phyloP scores from a whole-genome alignment of 1,140 invertebrate genomes.

The Procambarus virginalis region DNA sequence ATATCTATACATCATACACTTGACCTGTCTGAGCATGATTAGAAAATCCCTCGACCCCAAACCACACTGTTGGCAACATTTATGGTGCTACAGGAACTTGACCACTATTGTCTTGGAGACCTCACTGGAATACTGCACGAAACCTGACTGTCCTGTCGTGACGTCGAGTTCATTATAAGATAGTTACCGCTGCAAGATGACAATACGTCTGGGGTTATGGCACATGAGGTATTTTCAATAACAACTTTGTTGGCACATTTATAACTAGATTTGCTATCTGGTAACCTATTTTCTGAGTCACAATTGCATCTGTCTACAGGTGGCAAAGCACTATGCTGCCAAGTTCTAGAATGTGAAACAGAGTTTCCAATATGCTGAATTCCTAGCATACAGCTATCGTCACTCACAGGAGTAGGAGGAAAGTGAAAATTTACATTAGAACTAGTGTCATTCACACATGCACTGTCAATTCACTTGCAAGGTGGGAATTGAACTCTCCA shows the following conservation, averaged over 20 bases:
- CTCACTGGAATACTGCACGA: not conserved
- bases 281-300: constrained; percentile 20
- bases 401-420: constrained; percentile 7
- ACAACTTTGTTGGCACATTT: constrained; percentile 36
- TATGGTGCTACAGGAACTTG: not conserved
- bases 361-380: not conserved
- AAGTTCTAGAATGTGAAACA: not conserved
- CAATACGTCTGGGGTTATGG: constrained; percentile 40
- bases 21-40: constrained; percentile 12
- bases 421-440: constrained; percentile 6
- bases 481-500: constrained; percentile 26
- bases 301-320: constrained; percentile 11
- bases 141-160: not conserved
- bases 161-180: not conserved
- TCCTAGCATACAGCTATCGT: not conserved
- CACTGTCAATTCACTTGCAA: constrained; percentile 15
- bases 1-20: constrained; percentile 55
- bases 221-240: constrained; percentile 37
- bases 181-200: constrained; percentile 42
- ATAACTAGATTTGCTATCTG: constrained; percentile 24
- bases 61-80: not conserved
- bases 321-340: constrained; percentile 6
- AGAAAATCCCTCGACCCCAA: not conserved
- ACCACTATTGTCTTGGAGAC: not conserved
- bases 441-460: constrained; percentile 30